Conservation (phyloP, 2,888 invertebrate genomes). For the Pachymerium ferrugineum region DNA sequence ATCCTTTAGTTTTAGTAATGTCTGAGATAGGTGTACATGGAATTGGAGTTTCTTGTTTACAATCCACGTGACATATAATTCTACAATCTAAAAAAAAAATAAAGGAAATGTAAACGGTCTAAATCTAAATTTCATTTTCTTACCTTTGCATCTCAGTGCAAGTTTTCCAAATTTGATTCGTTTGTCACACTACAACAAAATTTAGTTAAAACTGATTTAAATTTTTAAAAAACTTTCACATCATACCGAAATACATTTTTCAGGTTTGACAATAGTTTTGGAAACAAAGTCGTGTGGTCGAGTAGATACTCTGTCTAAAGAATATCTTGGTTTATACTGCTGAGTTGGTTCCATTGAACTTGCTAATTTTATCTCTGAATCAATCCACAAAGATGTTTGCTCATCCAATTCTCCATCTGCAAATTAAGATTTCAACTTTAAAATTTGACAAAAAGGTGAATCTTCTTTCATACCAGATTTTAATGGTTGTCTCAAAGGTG, state of each 20-base stretch:
- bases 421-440: too few species aligned
- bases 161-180: slow-evolving; percentile 75
- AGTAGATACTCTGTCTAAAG: neutral
- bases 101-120: too few species aligned
- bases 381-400: neutral
- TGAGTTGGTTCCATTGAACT: too few species aligned
- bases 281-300: slow-evolving; percentile 62
- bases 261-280: slow-evolving; percentile 72
- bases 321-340: too few species aligned
- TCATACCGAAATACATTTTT: slow-evolving; percentile 70
- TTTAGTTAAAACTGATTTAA: slow-evolving; percentile 21
- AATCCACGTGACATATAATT: slow-evolving; percentile 76
- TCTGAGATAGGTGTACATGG: slow-evolving; percentile 76
- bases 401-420: neutral
- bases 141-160: slow-evolving; percentile 66
- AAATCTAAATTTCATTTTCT: too few species aligned
- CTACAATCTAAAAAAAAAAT: slow-evolving; percentile 61
- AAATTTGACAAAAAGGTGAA: too few species aligned
- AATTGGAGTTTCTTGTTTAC: slow-evolving; percentile 71
- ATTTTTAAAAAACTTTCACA: slow-evolving; percentile 53
- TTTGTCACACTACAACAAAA: slow-evolving; percentile 52
- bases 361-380: too few species aligned
- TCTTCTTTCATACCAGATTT: too few species aligned
- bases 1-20: slow-evolving; percentile 60
- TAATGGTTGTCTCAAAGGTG: too few species aligned